These are phyloP conservation scores for Chaetops frenatus DNA, from an alignment of 2,113 vertebrate genomes.

Conservation along the genomic window DNA sequence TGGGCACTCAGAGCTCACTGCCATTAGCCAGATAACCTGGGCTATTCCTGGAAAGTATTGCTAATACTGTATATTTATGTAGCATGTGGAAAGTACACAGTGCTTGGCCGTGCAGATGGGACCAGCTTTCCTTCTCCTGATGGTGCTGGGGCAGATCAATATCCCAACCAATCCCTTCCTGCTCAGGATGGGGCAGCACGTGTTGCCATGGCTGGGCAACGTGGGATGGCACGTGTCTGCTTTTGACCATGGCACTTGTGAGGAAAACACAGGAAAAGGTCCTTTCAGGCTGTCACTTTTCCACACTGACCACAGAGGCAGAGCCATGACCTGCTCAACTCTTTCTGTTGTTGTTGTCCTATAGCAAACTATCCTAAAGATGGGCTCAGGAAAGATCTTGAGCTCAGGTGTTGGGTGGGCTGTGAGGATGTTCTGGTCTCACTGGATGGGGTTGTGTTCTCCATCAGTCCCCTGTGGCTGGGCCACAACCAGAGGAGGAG, in stretches of 20 bases:
- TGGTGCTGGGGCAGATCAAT: background rate
- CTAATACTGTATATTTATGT: background rate
- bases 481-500: background rate
- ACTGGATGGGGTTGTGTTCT: background rate
- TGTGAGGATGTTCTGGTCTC: background rate
- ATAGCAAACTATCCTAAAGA: background rate
- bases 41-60: background rate
- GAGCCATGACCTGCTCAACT: background rate
- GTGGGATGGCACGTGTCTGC: background rate
- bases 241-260: rapidly evolving
- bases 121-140: background rate
- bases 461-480: background rate
- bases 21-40: background rate
- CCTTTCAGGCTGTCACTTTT: background rate
- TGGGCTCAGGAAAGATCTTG: background rate
- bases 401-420: background rate
- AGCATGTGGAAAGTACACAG: background rate
- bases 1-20: background rate
- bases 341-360: background rate
- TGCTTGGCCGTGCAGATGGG: background rate
- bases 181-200: background rate
- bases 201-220: background rate
- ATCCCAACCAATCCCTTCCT: background rate
- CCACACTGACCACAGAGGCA: background rate
- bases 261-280: background rate